Conservation (phyloP, 2,888 invertebrate genomes). For the Nemotelus pantherinus region DNA sequence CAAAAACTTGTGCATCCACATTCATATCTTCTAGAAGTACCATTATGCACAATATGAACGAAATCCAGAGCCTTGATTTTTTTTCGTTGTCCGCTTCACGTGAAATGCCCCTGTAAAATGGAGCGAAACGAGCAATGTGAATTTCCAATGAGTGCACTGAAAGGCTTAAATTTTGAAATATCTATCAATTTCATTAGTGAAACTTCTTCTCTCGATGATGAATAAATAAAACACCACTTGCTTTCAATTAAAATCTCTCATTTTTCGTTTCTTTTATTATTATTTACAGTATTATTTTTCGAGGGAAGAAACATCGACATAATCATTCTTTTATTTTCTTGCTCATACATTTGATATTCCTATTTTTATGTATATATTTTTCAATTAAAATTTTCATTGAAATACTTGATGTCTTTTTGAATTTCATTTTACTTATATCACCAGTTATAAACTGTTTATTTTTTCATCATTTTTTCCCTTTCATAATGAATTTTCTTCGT, state of each 20-base stretch:
- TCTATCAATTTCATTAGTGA: too few species aligned
- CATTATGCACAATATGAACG: too few species aligned
- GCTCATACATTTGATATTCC: background rate
- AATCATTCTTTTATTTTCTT: background rate
- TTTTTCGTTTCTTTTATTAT: background rate
- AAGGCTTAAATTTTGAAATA: too few species aligned
- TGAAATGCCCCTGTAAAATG: too few species aligned
- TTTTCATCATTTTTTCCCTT: background rate
- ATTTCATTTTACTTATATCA: constrained; percentile 1
- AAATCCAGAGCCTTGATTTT: too few species aligned
- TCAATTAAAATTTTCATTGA: background rate
- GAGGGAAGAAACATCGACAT: constrained; percentile 40
- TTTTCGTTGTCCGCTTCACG: too few species aligned
- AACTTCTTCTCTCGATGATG: too few species aligned
- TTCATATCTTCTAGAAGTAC: too few species aligned
- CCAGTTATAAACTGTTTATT: background rate
- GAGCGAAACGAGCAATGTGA: too few species aligned
- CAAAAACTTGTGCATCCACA: too few species aligned
- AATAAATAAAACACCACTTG: background rate
- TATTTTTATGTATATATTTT: background rate
- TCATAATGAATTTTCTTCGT: background rate
- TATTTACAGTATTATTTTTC: constrained; percentile 38
- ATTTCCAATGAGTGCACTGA: too few species aligned
- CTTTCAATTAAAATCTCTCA: constrained; percentile 39
- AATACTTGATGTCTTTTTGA: background rate